These are phyloP conservation scores for Semicossyphus pulcher DNA, from an alignment of 2,113 vertebrate species.

Conservation along the genomic window DNA sequence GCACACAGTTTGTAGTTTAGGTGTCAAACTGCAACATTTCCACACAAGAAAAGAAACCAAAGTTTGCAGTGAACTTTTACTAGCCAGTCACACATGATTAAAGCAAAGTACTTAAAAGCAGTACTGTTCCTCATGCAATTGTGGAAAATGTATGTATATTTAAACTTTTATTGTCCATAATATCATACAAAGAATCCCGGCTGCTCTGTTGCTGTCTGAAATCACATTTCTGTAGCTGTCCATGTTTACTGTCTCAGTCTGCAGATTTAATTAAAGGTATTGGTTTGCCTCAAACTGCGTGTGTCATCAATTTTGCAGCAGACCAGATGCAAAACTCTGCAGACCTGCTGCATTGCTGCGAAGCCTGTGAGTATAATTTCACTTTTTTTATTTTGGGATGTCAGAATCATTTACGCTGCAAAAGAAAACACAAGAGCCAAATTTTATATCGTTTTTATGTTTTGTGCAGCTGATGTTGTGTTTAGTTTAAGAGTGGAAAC, in stretches of 20 bases:
- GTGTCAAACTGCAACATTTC: not conserved
- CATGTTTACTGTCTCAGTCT: slow-evolving; percentile 58
- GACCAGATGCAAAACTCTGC: slow-evolving; percentile 59
- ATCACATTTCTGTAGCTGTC: slow-evolving; percentile 50
- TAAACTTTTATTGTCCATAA: not conserved
- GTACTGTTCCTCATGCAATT: not conserved
- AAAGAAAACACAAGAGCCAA: slow-evolving; percentile 5
- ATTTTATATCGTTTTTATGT: not conserved
- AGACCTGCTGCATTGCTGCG: slow-evolving; percentile 37
- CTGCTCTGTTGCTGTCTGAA: slow-evolving; percentile 23
- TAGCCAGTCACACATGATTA: not conserved
- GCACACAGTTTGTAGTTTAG: no score
- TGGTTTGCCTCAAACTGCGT: slow-evolving; percentile 56
- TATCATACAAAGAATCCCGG: slow-evolving; percentile 14
- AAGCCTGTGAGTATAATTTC: slow-evolving; percentile 18
- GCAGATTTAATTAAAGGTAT: slow-evolving; percentile 65
- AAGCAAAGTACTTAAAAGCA: not conserved
- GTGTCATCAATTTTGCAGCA: slow-evolving; percentile 64
- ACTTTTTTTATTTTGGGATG: not conserved
- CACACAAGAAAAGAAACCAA: not conserved
- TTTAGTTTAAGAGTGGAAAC: not conserved
- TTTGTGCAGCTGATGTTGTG: not conserved
- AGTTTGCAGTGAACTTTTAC: not conserved
- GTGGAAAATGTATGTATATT: not conserved
- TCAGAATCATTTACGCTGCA: slow-evolving; percentile 33